These are phyloP conservation scores for Aplysia californica DNA, from an alignment of 1,140 invertebrate genomes.

Conservation along the genomic window DNA sequence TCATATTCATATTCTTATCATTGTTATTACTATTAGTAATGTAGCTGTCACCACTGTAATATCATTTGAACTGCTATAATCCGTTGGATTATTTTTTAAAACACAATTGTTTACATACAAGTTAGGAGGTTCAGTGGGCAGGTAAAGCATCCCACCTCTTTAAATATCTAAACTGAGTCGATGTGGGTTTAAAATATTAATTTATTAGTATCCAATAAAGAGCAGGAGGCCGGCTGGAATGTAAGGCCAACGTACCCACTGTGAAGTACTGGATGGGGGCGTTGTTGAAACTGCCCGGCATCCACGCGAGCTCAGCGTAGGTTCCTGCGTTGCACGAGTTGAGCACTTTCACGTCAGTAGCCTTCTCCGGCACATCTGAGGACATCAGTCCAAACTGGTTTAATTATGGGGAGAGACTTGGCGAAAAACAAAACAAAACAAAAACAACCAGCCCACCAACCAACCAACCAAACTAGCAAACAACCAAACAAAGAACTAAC, in stretches of 20 bases:
- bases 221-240: background rate
- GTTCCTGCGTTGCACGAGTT: constrained; percentile 72
- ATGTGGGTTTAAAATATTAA: background rate
- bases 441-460: too few species aligned
- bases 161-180: background rate
- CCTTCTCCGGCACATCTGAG: constrained; percentile 92
- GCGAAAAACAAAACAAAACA: too few species aligned
- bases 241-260: constrained; percentile 68
- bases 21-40: background rate
- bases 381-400: too few species aligned
- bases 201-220: background rate
- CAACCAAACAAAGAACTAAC: too few species aligned
- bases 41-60: background rate
- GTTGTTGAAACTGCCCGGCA: constrained; percentile 85
- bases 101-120: background rate
- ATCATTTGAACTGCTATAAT: background rate
- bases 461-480: too few species aligned
- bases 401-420: too few species aligned
- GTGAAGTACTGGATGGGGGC: constrained; percentile 91
- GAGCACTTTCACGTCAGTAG: constrained; percentile 71
- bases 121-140: too few species aligned
- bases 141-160: too few species aligned
- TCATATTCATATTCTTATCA: background rate
- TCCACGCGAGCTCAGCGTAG: constrained; percentile 79
- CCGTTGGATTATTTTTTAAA: background rate